Evolutionary conservation across 2,888 invertebrate species (phyloP), one percentile per base, ranked within the genome.

Genomic region (Morpho helenor): DNA sequence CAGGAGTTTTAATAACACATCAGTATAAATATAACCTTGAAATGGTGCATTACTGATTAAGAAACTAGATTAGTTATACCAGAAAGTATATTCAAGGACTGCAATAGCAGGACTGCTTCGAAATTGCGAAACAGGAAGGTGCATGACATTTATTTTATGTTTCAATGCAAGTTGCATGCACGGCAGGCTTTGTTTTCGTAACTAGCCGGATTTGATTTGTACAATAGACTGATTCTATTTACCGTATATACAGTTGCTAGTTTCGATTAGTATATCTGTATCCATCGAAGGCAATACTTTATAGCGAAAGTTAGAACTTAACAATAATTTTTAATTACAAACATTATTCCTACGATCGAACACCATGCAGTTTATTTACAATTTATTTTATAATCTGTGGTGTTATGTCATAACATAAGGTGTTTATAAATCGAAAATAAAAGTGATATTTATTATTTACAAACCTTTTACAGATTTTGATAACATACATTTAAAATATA

Each of bases 231-330:
- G 63, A 60, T 41, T 57, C 53, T 66, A 72, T 57, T 80, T 84
- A 89, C 88, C 87, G 66, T 84, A 85, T 57, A 86, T 76, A 65
- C 75, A 80, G 65, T 82, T 81, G 71, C 84, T 87, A 68, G 73
- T 80, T 49, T 80, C 84, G 63, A 82, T 71, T 50, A 85, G 70
- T 66, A 85, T 79, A 69, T 88, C 86, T 59, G 78, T 75, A 76
- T 89, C 88, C 89, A 95, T 95, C 67, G 66, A 67, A 56, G 59
- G 52, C 60, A 48, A 48, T 45, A 51, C 55, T 56, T 57, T 57
- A 8, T 42, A 41, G 44, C 44, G 23, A 56, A 47, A 3, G 46
- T 41, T 47, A 45, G 8, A 47, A n/a, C 10, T 43, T 39, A 41
- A 52, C 10, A 44, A 52, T 50, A 50, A 48, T 31, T 49, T 52